A percentile compares a stretch with the other conserved stretches of the same genome.
Evolutionary conservation across 2,113 vertebrate species (phyloP).

Genomic region (Chloroceryle aenea): DNA sequence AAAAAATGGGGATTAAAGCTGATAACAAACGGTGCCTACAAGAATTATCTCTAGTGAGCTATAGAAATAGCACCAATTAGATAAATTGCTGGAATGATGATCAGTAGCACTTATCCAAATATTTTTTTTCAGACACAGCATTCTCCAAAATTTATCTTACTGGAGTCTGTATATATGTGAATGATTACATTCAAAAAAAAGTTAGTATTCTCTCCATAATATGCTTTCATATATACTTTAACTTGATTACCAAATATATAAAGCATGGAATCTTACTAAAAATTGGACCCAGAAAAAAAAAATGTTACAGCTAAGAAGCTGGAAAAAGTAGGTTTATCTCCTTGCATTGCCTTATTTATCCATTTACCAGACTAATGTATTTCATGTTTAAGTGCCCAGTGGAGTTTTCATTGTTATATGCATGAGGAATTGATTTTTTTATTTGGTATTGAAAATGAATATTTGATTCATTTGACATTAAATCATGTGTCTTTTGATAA

Average conservation of each 20-base stretch:
- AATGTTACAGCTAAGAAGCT: not conserved
- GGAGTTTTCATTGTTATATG: not conserved
- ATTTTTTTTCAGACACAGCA: not conserved
- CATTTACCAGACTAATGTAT: not conserved
- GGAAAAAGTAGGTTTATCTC: not conserved
- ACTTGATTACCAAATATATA: not conserved
- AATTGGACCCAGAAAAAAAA: not conserved
- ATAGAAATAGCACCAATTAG: not conserved
- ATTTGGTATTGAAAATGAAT: slow-evolving; percentile 58
- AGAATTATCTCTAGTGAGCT: not conserved
- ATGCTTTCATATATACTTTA: not conserved
- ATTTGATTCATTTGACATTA: not conserved
- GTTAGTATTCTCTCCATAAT: not conserved
- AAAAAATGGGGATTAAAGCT: not conserved
- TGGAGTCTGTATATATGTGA: not conserved
- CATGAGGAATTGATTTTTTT: not conserved
- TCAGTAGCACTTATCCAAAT: not conserved
- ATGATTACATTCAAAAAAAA: not conserved
- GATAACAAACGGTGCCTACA: not conserved
- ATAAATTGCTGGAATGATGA: not conserved
- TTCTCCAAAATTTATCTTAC: not conserved
- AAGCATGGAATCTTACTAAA: slow-evolving; percentile 7
- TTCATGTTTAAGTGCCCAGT: not conserved
- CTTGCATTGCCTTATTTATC: not conserved
- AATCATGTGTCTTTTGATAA: not conserved